Conservation (phyloP, 2,888 invertebrate species). For the Cryptocheilus praepositus region DNA sequence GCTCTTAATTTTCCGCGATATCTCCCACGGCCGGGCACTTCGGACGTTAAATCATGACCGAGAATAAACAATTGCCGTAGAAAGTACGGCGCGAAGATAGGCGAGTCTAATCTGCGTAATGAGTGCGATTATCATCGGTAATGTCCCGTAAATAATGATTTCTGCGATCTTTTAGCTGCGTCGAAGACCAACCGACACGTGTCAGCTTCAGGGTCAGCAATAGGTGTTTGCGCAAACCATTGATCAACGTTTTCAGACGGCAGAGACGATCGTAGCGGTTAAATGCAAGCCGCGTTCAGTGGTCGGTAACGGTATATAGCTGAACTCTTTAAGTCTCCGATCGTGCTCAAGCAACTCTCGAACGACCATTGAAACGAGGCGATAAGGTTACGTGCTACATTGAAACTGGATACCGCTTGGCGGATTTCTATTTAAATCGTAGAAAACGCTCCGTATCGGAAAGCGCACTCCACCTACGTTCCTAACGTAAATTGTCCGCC, state of each 20-base stretch:
- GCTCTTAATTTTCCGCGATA: constrained; percentile 39
- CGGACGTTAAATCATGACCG: constrained; percentile 13
- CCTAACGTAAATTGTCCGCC: background rate
- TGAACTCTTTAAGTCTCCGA: constrained; percentile 17
- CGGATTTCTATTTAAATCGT: constrained; percentile 42
- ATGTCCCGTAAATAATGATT: too few species aligned
- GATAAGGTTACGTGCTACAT: constrained; percentile 46
- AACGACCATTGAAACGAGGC: constrained; percentile 41
- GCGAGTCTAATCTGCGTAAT: too few species aligned
- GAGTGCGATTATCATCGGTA: too few species aligned
- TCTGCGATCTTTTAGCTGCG: too few species aligned
- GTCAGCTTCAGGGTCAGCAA: too few species aligned
- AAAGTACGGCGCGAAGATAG: too few species aligned
- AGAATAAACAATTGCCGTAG: too few species aligned
- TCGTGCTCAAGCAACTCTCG: constrained; percentile 28
- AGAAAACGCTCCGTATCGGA: constrained; percentile 29
- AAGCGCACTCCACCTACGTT: background rate
- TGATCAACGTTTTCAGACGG: constrained; percentile 8
- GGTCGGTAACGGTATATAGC: constrained; percentile 35
- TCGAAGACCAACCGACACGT: too few species aligned
- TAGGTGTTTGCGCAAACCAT: constrained; percentile 18
- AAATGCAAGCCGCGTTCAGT: constrained; percentile 24
- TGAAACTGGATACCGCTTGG: constrained; percentile 38
- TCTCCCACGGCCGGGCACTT: constrained; percentile 22
- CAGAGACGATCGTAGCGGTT: constrained; percentile 31